These are phyloP conservation scores for Coremacera marginata DNA, from an alignment of 2,888 invertebrate genomes.

Conservation along the genomic window DNA sequence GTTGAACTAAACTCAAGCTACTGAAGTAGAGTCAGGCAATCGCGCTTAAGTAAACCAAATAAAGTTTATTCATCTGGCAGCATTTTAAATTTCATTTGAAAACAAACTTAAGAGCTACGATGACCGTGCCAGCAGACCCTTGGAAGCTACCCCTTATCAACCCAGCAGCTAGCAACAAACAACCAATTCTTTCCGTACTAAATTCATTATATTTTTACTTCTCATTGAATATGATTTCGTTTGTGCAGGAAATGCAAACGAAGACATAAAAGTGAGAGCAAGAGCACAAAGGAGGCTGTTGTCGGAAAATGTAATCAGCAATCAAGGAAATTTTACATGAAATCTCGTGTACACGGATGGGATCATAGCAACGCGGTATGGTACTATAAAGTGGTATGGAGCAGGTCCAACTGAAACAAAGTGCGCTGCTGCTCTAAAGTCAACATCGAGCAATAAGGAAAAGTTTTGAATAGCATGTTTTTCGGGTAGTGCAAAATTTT, in stretches of 20 bases:
- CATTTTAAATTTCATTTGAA: slow-evolving; percentile 6
- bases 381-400: neutral
- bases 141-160: neutral
- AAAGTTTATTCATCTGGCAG: slow-evolving; percentile 26
- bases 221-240: slow-evolving; percentile 30
- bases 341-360: neutral
- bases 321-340: slow-evolving; percentile 26
- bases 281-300: slow-evolving; percentile 4
- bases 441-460: neutral
- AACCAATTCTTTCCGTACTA: neutral
- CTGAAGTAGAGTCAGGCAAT: neutral
- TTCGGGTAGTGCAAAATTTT: neutral
- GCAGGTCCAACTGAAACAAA: neutral
- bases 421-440: neutral
- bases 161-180: too few relatives aligned
- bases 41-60: slow-evolving; percentile 22
- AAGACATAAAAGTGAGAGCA: slow-evolving; percentile 15
- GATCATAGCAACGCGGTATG: neutral
- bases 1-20: neutral
- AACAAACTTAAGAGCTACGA: slow-evolving; percentile 9
- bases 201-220: neutral
- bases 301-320: slow-evolving; percentile 37
- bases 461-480: neutral
- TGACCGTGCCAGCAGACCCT: slow-evolving; percentile 1
- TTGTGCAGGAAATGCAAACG: slow-evolving; percentile 34